A percentile compares a stretch with the other conserved stretches of the same genome.
phyloP scores from a whole-genome alignment of 2,113 vertebrate genomes.

The Aspidoscelis tigris region DNA sequence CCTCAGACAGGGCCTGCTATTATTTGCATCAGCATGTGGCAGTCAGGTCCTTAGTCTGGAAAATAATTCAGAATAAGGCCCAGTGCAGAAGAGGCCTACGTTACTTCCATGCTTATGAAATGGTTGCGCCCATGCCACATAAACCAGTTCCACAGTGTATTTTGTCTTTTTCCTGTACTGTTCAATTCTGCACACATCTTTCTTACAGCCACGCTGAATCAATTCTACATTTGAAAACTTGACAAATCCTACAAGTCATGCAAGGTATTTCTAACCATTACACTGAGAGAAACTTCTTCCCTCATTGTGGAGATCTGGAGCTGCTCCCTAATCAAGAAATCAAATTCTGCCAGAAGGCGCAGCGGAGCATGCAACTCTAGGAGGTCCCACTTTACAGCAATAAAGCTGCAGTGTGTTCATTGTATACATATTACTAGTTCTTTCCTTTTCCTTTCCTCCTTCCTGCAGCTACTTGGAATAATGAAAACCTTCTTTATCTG shows the following conservation, averaged over 20 bases:
- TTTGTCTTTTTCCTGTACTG: neutral
- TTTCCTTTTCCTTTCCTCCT: neutral
- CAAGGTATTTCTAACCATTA: neutral
- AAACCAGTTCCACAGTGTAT: neutral
- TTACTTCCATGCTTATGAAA: neutral
- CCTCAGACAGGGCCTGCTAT: too few relatives aligned
- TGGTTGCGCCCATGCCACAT: neutral
- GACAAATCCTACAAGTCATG: neutral
- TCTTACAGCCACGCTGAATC: neutral
- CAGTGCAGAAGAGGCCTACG: neutral
- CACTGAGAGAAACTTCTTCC: slow-evolving; percentile 3
- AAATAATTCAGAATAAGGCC: too few relatives aligned
- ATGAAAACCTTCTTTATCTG: slow-evolving; percentile 9
- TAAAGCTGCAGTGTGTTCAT: slow-evolving; percentile 10
- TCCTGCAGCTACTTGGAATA: slow-evolving; percentile 18
- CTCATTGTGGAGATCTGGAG: slow-evolving; percentile 30
- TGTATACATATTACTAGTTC: slow-evolving; percentile 9
- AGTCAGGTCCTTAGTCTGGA: too few relatives aligned
- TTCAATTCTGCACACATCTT: neutral
- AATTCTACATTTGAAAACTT: neutral
- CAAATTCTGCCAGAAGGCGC: slow-evolving; percentile 31
- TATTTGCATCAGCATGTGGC: too few relatives aligned
- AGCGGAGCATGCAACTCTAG: slow-evolving; percentile 6
- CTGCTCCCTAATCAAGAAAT: slow-evolving; percentile 33
- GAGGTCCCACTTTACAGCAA: slow-evolving; percentile 11